phyloP scores from a whole-genome alignment of 2,888 invertebrate species.

The Meliscaeva auricollis region DNA sequence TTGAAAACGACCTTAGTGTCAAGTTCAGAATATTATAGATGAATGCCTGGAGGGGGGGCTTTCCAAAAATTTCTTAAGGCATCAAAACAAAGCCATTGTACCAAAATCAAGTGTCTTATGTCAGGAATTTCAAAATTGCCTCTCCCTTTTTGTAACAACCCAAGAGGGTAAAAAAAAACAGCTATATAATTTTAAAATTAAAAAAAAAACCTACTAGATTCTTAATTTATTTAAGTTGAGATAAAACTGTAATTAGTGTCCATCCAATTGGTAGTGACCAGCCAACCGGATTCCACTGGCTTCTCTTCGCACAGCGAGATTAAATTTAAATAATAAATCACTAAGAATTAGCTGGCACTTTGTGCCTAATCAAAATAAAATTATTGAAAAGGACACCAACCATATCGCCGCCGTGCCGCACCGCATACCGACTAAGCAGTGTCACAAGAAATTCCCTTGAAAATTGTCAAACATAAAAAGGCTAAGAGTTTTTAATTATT shows the following conservation, averaged over 20 bases:
- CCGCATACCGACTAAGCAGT: background rate
- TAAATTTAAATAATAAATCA: conserved; percentile 29
- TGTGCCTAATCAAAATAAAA: background rate
- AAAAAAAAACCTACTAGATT: background rate
- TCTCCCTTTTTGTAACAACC: no score
- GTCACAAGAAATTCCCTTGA: background rate
- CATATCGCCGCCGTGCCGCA: background rate
- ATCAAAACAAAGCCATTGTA: no score
- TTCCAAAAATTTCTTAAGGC: no score
- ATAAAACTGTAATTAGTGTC: background rate
- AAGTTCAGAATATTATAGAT: no score
- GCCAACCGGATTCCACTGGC: background rate
- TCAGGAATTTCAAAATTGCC: no score
- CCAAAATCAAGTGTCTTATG: no score
- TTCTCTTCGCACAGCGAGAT: background rate
- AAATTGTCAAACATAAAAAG: background rate
- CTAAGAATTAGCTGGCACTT: background rate
- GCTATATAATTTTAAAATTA: no score
- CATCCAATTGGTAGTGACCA: background rate
- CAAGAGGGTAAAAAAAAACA: no score
- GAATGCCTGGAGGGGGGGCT: no score
- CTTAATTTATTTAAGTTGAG: conserved; percentile 10
- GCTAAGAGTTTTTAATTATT: background rate
- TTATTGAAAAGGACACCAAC: background rate
- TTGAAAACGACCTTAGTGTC: no score